Evolutionary conservation across 2,113 vertebrate genomes (phyloP).

Genomic region (Osmerus eperlanus): DNA sequence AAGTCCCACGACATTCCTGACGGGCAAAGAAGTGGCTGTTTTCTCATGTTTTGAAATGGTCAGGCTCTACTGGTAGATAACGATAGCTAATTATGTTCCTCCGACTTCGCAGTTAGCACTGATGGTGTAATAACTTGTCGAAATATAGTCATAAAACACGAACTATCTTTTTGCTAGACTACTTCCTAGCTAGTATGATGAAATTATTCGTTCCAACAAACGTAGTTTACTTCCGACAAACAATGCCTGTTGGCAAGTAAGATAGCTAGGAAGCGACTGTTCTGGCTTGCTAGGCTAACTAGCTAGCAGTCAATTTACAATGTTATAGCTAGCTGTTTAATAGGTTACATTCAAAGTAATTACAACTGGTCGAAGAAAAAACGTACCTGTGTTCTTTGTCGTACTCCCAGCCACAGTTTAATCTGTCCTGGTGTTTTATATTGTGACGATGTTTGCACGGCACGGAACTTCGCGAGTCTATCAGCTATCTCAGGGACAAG

Average conservation of each 20-base stretch:
- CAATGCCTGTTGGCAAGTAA: too few relatives aligned
- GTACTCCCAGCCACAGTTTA: neutral
- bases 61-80: too few relatives aligned
- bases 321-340: neutral
- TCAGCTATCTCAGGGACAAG: neutral
- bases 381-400: constrained; percentile 24
- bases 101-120: too few relatives aligned
- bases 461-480: constrained; percentile 10
- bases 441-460: neutral
- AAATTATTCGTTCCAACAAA: too few relatives aligned
- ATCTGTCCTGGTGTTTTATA: too few relatives aligned
- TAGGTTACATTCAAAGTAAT: too few relatives aligned
- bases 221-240: too few relatives aligned
- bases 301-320: neutral
- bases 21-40: neutral
- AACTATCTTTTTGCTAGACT: too few relatives aligned
- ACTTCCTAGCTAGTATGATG: too few relatives aligned
- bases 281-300: constrained; percentile 17
- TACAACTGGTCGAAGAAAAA: neutral
- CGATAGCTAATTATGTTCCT: too few relatives aligned
- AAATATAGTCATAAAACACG: too few relatives aligned
- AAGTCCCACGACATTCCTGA: constrained; percentile 81
- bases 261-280: neutral
- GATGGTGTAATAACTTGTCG: too few relatives aligned
- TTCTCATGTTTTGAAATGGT: neutral